phyloP scores from a whole-genome alignment of 2,113 vertebrate genomes.

The Puntigrus tetrazona region DNA sequence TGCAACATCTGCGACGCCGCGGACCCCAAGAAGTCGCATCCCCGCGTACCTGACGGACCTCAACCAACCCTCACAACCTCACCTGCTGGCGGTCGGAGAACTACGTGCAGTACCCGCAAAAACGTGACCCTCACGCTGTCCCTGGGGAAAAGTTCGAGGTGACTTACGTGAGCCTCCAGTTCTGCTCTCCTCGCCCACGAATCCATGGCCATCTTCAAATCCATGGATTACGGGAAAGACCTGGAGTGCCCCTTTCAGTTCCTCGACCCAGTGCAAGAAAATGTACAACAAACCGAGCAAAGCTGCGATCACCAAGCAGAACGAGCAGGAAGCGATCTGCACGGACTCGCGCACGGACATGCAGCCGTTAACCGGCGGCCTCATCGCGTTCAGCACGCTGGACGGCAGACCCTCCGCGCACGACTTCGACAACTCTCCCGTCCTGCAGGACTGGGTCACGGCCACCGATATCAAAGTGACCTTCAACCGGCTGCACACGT shows the following conservation, averaged over 20 bases:
- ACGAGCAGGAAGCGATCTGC: slow-evolving; percentile 98
- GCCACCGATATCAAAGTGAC: slow-evolving; percentile 97
- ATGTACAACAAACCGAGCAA: slow-evolving; percentile 92
- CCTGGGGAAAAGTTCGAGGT: slow-evolving; percentile 98
- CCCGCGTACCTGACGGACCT: slow-evolving; percentile 95
- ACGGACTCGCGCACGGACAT: slow-evolving; percentile 98
- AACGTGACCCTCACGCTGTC: slow-evolving; percentile 94
- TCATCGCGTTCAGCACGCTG: slow-evolving; percentile 99
- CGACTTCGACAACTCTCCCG: slow-evolving; percentile 98
- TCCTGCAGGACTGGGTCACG: slow-evolving; percentile 99
- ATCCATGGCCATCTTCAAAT: slow-evolving; percentile 98
- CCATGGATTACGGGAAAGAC: slow-evolving; percentile 98
- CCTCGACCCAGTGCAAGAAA: slow-evolving; percentile 95
- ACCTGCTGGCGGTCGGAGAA: slow-evolving; percentile 98
- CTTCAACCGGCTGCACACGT: slow-evolving; percentile 94
- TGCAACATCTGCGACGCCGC: slow-evolving; percentile 93
- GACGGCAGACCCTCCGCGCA: slow-evolving; percentile 96
- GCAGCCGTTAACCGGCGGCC: slow-evolving; percentile 91
- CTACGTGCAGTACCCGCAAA: slow-evolving; percentile 89
- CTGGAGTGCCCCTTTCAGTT: slow-evolving; percentile 97
- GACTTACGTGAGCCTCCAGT: slow-evolving; percentile 97
- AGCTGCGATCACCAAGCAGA: slow-evolving; percentile 94
- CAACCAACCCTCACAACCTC: slow-evolving; percentile 99
- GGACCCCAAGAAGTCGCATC: slow-evolving; percentile 90
- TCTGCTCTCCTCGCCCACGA: slow-evolving; percentile 97